Percentiles rank a stretch among this genome's conserved stretches.
These are phyloP conservation scores for Cremastinae sp. DNA, from an alignment of 2,888 invertebrate genomes.

Conservation along the genomic window DNA sequence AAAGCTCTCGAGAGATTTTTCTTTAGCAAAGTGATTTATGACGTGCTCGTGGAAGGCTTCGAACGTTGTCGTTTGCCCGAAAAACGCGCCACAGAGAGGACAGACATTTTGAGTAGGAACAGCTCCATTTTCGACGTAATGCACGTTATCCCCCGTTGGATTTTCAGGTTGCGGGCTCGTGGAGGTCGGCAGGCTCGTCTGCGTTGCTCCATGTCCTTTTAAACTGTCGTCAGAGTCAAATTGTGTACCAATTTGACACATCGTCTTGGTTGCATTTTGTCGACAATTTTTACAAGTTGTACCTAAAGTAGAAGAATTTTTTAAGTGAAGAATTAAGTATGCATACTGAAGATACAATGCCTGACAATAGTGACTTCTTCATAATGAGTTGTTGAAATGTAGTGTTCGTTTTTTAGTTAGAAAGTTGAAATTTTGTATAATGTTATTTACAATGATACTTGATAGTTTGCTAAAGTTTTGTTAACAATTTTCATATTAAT, in stretches of 20 bases:
- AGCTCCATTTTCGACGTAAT: conserved; percentile 65
- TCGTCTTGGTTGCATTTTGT: conserved; percentile 71
- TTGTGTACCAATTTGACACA: conserved; percentile 75
- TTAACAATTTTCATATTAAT: no score
- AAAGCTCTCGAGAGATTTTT: conserved; percentile 72
- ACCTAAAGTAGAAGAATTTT: conserved; percentile 60
- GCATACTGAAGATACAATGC: no score
- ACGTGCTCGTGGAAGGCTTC: conserved; percentile 88
- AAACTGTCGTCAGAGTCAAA: conserved; percentile 71
- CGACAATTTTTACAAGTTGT: conserved; percentile 70
- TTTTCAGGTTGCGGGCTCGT: conserved; percentile 68
- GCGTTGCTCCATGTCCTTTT: conserved; percentile 73
- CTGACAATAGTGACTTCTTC: no score
- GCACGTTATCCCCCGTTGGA: conserved; percentile 73
- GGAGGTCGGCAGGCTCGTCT: conserved; percentile 71
- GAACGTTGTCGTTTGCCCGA: conserved; percentile 83
- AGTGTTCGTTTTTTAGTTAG: no score
- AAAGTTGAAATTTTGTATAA: no score
- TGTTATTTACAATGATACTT: no score
- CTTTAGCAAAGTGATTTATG: conserved; percentile 87
- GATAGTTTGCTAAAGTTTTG: no score
- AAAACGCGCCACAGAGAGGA: conserved; percentile 87
- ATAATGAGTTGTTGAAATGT: no score
- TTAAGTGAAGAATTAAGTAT: no score
- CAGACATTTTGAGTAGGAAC: conserved; percentile 84